phyloP scores from a whole-genome alignment of 2,888 invertebrate genomes.

The Synergus itoensis region DNA sequence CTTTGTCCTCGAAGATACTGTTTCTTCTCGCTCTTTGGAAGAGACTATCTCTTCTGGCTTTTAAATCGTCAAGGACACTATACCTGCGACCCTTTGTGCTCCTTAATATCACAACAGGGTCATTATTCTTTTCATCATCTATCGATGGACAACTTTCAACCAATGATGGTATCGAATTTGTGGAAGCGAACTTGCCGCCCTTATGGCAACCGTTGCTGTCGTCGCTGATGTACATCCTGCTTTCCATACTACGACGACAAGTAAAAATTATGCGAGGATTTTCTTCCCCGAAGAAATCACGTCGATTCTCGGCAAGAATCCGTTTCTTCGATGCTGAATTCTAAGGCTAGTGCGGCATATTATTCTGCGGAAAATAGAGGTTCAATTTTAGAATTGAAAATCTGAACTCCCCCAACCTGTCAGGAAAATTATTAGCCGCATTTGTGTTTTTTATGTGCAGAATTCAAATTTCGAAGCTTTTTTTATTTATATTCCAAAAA shows the following conservation, averaged over 20 bases:
- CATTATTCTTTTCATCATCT: constrained; percentile 50
- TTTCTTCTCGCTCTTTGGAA: constrained; percentile 70
- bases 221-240: constrained; percentile 72
- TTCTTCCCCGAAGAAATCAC: constrained; percentile 13
- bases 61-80: constrained; percentile 76
- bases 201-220: constrained; percentile 63
- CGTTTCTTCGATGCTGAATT: background rate
- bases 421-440: background rate
- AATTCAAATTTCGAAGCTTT: background rate
- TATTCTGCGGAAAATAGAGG: constrained; percentile 18
- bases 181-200: constrained; percentile 70
- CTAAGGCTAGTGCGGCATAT: constrained; percentile 13
- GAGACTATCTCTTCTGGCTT: constrained; percentile 71
- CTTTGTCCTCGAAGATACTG: constrained; percentile 69
- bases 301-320: background rate
- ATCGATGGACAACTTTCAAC: constrained; percentile 59
- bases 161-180: constrained; percentile 73
- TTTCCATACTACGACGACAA: constrained; percentile 61
- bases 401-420: background rate
- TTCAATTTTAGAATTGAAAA: background rate
- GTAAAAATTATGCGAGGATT: background rate
- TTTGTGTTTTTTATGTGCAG: background rate
- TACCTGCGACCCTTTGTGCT: constrained; percentile 70
- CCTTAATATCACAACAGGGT: constrained; percentile 60
- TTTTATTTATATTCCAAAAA: background rate